Evolutionary conservation across 2,888 invertebrate genomes (phyloP), one percentile per base, ranked within the genome.

Genomic region (Philonicus albiceps): DNA sequence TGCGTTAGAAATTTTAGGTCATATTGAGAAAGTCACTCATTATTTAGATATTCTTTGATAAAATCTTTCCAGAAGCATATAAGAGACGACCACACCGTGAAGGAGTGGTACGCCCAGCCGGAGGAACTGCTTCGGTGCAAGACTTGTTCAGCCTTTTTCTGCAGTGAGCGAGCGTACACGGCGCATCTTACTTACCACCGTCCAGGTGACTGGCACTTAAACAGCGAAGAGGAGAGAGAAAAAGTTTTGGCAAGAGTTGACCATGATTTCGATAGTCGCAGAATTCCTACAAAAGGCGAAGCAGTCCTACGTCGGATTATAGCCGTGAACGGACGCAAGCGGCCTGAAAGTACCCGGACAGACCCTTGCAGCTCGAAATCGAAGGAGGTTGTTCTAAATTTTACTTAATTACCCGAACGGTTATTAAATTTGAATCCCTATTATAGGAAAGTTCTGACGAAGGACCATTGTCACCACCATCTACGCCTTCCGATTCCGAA

Each of bases 111-210:
- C 37, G 89, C 90, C 16, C 89, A 91, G 8, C 93, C 94, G 2
- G 94, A 95, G 89, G 87, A 86, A 13, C 91, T 95, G 75, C 92
- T 95, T 64, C 93, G 94, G 86, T 95, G 95, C 89, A 94, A 94
- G 3, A 92, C 94, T 22, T 95, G 95, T 90, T 94, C 95, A 88
- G 95, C 95, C 13, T 91, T 95, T 74, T 95, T 95, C 90, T 95
- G 94, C 89, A 94, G 94, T 89, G 93, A 94, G 89, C 94, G 93
- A 90, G 95, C 95, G 0, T 95, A 95, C 89, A 94, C 94, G 88
- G 92, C 93, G 78, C 95, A 95, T 90, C 93, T 94, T 34, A 93
- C 93, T 85, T 94, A 94, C 90, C 95, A 95, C 90, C 93, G 93
- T 19, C 92, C 93, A 1, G 93, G 94, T 87, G 95, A 95, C 91